Evolutionary conservation across 2,113 vertebrate genomes (phyloP).

Genomic region (Mellivora capensis): DNA sequence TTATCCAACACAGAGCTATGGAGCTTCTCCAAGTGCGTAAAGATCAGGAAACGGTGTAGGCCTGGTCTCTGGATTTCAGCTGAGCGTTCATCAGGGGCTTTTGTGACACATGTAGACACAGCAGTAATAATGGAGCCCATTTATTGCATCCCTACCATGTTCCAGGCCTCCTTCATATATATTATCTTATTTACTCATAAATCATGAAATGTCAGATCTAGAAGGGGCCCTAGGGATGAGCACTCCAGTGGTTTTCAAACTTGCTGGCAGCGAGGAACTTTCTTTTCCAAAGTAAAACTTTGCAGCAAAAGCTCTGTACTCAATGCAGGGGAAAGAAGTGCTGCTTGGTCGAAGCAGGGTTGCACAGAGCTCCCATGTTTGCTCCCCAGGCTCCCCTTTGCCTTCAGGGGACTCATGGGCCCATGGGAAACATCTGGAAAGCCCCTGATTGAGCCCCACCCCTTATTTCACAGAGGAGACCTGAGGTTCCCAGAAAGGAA

Average conservation of each 20-base stretch:
- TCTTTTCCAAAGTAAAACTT: not conserved
- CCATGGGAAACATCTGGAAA: not conserved
- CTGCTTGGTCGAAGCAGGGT: not conserved
- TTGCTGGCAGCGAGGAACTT: not conserved
- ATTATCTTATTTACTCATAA: conserved; percentile 49
- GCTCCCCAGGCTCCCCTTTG: not conserved
- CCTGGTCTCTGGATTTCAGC: not conserved
- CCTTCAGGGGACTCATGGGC: no score
- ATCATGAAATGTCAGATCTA: conserved; percentile 10
- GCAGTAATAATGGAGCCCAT: not conserved
- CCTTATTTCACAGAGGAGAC: not conserved
- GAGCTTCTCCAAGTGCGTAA: not conserved
- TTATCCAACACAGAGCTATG: no score
- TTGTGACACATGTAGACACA: not conserved
- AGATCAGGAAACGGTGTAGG: not conserved
- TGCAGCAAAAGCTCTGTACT: not conserved
- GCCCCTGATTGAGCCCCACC: not conserved
- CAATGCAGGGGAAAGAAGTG: not conserved
- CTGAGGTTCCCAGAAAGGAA: not conserved
- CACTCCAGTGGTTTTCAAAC: not conserved
- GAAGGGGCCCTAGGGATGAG: not conserved
- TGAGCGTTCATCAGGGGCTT: not conserved
- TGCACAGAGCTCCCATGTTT: not conserved
- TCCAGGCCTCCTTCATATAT: not conserved
- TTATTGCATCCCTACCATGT: not conserved